phyloP scores from a whole-genome alignment of 2,113 vertebrate species.

The Actenoides hombroni region DNA sequence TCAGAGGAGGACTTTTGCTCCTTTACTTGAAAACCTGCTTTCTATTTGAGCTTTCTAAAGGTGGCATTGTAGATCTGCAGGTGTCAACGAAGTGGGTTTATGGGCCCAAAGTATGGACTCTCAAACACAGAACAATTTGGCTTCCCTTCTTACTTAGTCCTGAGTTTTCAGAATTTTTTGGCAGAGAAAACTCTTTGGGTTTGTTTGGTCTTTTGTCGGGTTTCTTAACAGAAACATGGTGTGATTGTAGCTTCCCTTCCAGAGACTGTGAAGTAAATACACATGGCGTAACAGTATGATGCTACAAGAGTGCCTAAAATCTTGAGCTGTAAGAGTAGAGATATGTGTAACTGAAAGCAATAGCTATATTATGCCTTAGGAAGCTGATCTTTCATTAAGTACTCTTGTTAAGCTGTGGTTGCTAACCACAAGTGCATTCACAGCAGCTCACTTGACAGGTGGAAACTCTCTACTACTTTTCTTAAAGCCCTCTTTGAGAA shows the following conservation, averaged over 20 bases:
- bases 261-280: background rate
- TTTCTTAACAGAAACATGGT: background rate
- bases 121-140: background rate
- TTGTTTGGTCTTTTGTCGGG: background rate
- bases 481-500: background rate
- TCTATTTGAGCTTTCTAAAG: background rate
- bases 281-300: fast-evolving
- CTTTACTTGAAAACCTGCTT: background rate
- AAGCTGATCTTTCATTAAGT: background rate
- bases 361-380: background rate
- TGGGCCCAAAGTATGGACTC: background rate
- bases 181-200: background rate
- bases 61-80: background rate
- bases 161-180: background rate
- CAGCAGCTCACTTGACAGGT: background rate
- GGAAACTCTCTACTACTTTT: background rate
- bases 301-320: background rate
- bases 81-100: background rate
- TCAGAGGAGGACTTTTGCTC: background rate
- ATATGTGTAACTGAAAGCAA: background rate
- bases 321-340: background rate
- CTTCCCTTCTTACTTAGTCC: background rate
- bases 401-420: background rate
- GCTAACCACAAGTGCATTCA: background rate
- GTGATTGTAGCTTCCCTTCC: background rate